phyloP scores from a whole-genome alignment of 2,113 vertebrate genomes.

The Campylomormyrus tamandua region DNA sequence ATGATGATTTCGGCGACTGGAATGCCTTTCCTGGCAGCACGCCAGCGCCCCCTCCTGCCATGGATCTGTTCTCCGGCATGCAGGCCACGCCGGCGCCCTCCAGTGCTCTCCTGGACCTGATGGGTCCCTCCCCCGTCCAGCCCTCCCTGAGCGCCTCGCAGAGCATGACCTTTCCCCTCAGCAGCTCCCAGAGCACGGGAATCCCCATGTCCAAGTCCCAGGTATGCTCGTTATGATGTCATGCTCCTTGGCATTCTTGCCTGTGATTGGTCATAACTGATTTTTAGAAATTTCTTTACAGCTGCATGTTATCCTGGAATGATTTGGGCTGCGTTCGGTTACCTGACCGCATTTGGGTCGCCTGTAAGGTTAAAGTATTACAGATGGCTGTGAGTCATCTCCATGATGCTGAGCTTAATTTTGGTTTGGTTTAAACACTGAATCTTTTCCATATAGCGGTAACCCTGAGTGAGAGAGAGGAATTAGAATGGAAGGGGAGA shows the following conservation, averaged over 20 bases:
- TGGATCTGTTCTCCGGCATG: constrained; percentile 52
- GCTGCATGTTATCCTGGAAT: background rate
- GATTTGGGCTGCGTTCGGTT: background rate
- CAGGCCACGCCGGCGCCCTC: constrained; percentile 51
- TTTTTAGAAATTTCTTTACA: background rate
- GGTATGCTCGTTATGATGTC: constrained; percentile 44
- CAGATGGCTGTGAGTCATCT: background rate
- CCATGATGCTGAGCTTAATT: background rate
- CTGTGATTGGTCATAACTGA: background rate
- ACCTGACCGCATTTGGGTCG: no score
- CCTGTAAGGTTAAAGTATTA: background rate
- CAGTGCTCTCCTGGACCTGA: constrained; percentile 81
- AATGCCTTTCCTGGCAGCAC: constrained; percentile 80
- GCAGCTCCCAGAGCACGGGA: constrained; percentile 65
- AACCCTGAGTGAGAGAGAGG: constrained; percentile 20
- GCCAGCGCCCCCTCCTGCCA: constrained; percentile 53
- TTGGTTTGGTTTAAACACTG: background rate
- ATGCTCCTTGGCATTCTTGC: background rate
- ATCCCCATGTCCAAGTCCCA: constrained; percentile 81
- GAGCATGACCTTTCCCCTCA: constrained; percentile 89
- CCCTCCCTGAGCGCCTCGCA: constrained; percentile 76
- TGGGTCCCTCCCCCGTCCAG: constrained; percentile 69
- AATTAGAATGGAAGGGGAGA: constrained; percentile 34
- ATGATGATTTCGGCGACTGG: constrained; percentile 92
- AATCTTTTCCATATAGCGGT: background rate